These are phyloP conservation scores for Eciton burchellii DNA, from an alignment of 1,140 invertebrate species.

Conservation along the genomic window DNA sequence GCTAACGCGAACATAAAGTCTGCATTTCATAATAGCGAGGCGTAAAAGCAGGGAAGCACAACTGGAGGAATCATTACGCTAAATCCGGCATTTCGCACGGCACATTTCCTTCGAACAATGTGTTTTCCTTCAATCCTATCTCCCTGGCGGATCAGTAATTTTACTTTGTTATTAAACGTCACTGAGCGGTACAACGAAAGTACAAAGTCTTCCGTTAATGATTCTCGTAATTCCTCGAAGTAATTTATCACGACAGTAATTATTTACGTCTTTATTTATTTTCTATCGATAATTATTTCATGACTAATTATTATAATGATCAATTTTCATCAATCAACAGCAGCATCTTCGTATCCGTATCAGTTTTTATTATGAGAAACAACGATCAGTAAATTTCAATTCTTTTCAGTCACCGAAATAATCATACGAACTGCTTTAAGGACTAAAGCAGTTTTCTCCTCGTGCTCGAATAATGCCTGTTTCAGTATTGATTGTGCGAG, in stretches of 20 bases:
- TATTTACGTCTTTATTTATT: background rate
- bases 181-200: background rate
- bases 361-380: background rate
- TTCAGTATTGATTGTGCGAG: constrained; percentile 48
- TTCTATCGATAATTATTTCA: too few relatives aligned
- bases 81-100: constrained; percentile 28
- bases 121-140: constrained; percentile 8
- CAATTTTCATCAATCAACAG: background rate
- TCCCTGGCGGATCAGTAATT: background rate
- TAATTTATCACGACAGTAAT: background rate
- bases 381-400: constrained; percentile 9
- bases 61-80: constrained; percentile 5
- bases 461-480: constrained; percentile 14
- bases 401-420: background rate
- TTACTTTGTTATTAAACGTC: background rate
- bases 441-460: background rate
- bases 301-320: background rate
- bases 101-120: constrained; percentile 39
- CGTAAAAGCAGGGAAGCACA: constrained; percentile 44
- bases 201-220: background rate
- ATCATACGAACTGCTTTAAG: background rate
- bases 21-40: constrained; percentile 4
- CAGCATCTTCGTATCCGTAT: background rate
- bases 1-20: background rate
- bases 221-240: background rate